Evolutionary conservation across 2,888 invertebrate genomes (phyloP).

Genomic region (Antheraea assamensis): DNA sequence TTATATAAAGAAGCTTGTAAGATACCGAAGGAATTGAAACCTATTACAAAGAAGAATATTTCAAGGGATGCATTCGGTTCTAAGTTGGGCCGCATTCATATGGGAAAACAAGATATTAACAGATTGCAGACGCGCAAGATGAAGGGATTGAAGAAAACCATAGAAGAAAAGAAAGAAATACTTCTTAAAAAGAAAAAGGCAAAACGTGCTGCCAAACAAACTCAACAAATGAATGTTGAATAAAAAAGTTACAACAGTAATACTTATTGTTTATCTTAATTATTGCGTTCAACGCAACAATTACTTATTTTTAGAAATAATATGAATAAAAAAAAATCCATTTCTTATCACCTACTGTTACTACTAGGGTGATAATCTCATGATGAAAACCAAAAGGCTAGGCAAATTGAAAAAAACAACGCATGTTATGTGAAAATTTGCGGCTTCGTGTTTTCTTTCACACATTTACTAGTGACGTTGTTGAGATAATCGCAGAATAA

Average conservation of each 20-base stretch:
- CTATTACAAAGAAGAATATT: constrained; percentile 95
- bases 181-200: constrained; percentile 78
- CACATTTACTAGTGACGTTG: too few species aligned
- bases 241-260: constrained; percentile 38
- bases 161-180: constrained; percentile 85
- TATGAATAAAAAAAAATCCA: too few species aligned
- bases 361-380: too few species aligned
- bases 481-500: too few species aligned
- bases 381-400: too few species aligned
- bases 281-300: neutral
- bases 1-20: constrained; percentile 91
- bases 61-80: constrained; percentile 93
- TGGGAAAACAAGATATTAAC: constrained; percentile 93
- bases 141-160: constrained; percentile 91
- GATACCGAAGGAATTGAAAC: constrained; percentile 89
- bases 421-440: too few species aligned
- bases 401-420: too few species aligned
- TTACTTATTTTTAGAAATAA: too few species aligned
- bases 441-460: too few species aligned
- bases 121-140: constrained; percentile 95
- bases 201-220: constrained; percentile 52
- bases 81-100: constrained; percentile 94
- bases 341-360: too few species aligned
- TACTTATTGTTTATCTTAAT: neutral
- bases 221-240: constrained; percentile 42